Conservation (phyloP, 92 coral and sea anemone species). For the Epizoanthus fatuus region DNA sequence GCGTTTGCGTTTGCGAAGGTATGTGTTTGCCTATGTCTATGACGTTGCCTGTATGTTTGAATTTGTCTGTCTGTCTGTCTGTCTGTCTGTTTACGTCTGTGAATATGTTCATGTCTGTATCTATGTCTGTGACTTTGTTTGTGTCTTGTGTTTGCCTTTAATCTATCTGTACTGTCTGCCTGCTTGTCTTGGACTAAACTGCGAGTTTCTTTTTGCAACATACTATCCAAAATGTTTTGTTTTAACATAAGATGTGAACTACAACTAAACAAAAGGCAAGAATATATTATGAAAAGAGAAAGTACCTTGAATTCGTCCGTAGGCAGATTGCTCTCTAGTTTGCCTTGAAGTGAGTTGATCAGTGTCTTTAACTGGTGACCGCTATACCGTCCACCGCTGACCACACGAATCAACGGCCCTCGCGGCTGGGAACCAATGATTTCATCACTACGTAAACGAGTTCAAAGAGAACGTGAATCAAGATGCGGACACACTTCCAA, state of each 20-base stretch:
- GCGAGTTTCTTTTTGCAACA: no score
- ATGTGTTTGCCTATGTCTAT: not conserved
- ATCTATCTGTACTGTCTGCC: no score
- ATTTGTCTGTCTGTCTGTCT: no score
- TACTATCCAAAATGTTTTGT: no score
- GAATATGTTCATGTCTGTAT: not conserved
- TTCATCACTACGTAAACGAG: constrained; percentile 57
- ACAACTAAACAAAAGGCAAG: not conserved
- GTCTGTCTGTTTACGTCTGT: not conserved
- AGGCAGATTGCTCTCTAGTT: constrained; percentile 73
- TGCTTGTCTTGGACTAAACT: not conserved
- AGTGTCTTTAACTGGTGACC: constrained; percentile 80
- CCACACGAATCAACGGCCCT: constrained; percentile 81
- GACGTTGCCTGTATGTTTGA: not conserved
- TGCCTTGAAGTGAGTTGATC: constrained; percentile 73
- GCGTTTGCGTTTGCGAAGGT: no score
- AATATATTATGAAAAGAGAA: not conserved
- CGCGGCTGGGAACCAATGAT: constrained; percentile 52
- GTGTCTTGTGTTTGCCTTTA: no score
- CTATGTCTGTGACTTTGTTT: not conserved
- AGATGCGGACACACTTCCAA: not conserved
- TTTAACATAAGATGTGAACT: not conserved
- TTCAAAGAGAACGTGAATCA: not conserved
- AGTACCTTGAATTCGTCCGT: constrained; percentile 89
- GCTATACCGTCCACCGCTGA: constrained; percentile 81